Evolutionary conservation across 2,113 vertebrate species (phyloP), one percentile per base, ranked within the genome.

Genomic region (Chelonoidis abingdonii): DNA sequence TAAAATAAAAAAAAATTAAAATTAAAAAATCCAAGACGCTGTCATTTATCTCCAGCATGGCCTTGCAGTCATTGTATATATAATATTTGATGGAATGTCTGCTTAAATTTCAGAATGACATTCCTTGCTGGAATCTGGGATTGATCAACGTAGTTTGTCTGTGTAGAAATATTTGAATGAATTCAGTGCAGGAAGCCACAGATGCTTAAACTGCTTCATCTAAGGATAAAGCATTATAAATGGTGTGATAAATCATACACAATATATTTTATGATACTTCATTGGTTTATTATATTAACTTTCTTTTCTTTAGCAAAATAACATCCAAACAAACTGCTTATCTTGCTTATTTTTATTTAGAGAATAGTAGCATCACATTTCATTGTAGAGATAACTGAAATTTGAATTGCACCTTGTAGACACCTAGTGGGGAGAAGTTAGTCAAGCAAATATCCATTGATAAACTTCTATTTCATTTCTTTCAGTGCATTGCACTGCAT

Each of bases 381-480:
- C 19, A 35, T 47, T 89, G 76, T 1, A 10, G 80, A 38, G 83
- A 25, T 44, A 78, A 41, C 81, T 56, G 78, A 38, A 35, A 38
- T 78, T 79, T 53, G 82, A 87, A 83, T 94, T 91, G 88, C 92
- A 94, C 93, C 96, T 97, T 93, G 83, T 90, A 59, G 96, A 97
- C 95, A 92, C 92, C 96, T 97, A 96, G 94, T 95, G 97, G 97
- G 95, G 92, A 96, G 62, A 88, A 44, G 56, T 84, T 31, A 1
- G 25, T 80, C 62, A 24, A 6, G 52, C 41, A 49, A 25, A 17
- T 65, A 87, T 83, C 27, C 5, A 5, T 0, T 0, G 16, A 69
- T 62, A 19, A 0, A 0, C 10, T 78, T 57, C 17, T 29, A 0
- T 76, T 86, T 62, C 75, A 8, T 1, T 44, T 79, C n/a, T 85